Percentiles rank a stretch among this genome's conserved stretches.
Evolutionary conservation across 2,888 invertebrate genomes (phyloP).

Genomic region (Ochropleura plecta): DNA sequence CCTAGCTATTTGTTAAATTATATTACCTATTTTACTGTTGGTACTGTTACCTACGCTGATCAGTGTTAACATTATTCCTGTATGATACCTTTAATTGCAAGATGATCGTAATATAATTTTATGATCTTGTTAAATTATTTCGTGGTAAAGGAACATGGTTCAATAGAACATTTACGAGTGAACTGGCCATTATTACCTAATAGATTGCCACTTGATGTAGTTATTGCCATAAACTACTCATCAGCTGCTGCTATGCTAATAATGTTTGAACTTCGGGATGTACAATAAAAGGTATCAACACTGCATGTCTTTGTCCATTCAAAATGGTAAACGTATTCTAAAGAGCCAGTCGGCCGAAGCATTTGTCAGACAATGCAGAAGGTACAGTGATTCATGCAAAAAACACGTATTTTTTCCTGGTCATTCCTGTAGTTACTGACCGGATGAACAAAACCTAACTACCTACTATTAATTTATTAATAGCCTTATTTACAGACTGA

Average conservation of each 20-base stretch:
- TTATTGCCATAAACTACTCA: not conserved
- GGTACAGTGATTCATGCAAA: conserved; percentile 20
- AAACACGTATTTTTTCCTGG: conserved; percentile 31
- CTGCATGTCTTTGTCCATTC: conserved; percentile 13
- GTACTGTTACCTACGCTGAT: not conserved
- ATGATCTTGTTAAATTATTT: not conserved
- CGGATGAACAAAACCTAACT: conserved; percentile 14
- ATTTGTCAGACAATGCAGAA: conserved; percentile 17
- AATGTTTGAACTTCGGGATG: conserved; percentile 2
- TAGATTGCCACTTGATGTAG: not conserved
- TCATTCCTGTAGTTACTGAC: conserved; percentile 21
- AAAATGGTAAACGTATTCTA: not conserved
- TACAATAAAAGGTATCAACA: conserved; percentile 8
- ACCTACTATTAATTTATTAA: conserved; percentile 16
- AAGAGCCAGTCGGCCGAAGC: not conserved
- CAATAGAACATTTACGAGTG: not conserved
- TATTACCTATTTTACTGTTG: not conserved
- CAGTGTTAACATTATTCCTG: conserved; percentile 1
- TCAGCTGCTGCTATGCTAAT: conserved; percentile 12
- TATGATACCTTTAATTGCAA: conserved; percentile 6
- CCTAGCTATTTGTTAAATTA: not conserved
- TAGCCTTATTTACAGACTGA: conserved; percentile 26
- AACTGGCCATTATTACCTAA: not conserved
- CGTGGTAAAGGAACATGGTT: not conserved
- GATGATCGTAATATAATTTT: not conserved